Conservation (phyloP, 1,140 invertebrate species). For the Solenopsis fugax region DNA sequence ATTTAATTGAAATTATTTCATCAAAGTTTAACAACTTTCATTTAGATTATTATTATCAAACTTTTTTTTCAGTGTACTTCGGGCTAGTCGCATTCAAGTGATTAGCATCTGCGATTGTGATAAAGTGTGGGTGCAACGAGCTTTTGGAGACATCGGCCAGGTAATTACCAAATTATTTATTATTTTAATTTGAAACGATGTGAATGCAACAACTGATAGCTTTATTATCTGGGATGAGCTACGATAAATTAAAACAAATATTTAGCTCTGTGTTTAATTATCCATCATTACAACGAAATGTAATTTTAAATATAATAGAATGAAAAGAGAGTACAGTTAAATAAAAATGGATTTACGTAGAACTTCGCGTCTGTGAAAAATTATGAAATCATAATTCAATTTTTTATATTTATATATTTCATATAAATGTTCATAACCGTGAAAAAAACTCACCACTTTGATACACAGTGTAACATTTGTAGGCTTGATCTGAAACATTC, state of each 20-base stretch:
- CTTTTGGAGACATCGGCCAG: background rate
- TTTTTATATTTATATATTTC: background rate
- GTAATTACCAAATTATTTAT: constrained; percentile 1
- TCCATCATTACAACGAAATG: background rate
- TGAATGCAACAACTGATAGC: background rate
- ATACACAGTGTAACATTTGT: background rate
- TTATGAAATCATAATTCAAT: background rate
- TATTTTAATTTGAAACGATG: background rate
- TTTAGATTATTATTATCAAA: too few relatives aligned
- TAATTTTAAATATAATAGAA: background rate
- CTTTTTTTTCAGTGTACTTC: background rate
- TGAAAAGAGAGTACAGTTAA: background rate
- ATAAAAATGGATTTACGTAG: background rate
- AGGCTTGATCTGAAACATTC: background rate
- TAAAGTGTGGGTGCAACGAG: background rate
- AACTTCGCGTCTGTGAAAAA: background rate
- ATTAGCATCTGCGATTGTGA: background rate
- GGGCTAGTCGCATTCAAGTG: background rate
- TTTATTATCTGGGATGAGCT: background rate
- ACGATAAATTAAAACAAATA: background rate
- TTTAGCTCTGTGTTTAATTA: background rate
- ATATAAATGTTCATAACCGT: background rate
- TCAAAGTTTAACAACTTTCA: too few relatives aligned
- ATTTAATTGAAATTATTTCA: too few relatives aligned
- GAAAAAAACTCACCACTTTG: background rate